These are phyloP conservation scores for Lophotriccus pileatus DNA, from an alignment of 2,797 vertebrate species.

Conservation along the genomic window DNA sequence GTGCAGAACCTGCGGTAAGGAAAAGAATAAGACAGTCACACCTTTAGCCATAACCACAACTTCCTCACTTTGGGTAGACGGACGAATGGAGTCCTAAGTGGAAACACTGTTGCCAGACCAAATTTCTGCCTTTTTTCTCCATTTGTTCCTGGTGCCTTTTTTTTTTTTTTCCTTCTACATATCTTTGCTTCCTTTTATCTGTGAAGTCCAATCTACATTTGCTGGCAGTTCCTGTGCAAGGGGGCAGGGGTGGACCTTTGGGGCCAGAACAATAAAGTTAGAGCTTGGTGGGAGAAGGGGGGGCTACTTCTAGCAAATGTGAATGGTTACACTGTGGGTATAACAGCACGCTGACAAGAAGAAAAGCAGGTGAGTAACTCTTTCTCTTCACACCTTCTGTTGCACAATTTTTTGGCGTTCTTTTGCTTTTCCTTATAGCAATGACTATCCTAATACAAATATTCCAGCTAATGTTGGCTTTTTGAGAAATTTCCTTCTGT, in stretches of 20 bases:
- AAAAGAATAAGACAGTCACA: background rate
- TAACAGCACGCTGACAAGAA: background rate
- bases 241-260: too few species aligned
- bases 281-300: background rate
- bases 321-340: background rate
- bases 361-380: background rate
- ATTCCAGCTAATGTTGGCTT: background rate
- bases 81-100: too few species aligned
- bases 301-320: background rate
- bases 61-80: background rate
- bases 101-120: background rate
- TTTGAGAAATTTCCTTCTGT: background rate
- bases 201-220: background rate
- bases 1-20: fast-evolving
- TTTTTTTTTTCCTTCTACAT: background rate
- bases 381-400: background rate
- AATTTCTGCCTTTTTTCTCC: background rate
- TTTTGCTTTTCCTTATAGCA: background rate
- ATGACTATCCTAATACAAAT: background rate
- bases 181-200: background rate
- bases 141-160: background rate
- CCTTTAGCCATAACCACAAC: background rate
- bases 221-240: background rate
- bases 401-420: background rate
- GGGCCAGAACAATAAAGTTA: background rate